Evolutionary conservation across 2,888 invertebrate genomes (phyloP).

Genomic region (Philonicus albiceps): DNA sequence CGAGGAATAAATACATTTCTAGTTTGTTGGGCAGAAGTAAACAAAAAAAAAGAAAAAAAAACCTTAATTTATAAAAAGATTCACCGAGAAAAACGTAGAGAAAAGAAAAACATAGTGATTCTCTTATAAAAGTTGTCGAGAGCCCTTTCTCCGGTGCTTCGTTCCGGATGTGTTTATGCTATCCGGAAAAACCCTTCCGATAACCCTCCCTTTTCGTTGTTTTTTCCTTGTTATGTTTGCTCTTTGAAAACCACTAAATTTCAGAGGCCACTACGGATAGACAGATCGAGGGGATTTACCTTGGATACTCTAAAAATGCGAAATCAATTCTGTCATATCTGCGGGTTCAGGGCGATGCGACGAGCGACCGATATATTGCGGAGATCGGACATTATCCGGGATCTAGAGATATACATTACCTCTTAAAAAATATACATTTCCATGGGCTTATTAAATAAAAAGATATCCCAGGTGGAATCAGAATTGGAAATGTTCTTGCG

Average conservation of each 20-base stretch:
- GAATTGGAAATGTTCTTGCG: conserved; percentile 20
- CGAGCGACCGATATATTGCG: not conserved
- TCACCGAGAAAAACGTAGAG: not conserved
- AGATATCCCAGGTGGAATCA: not conserved
- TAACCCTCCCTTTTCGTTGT: not conserved
- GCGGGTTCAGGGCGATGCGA: not conserved
- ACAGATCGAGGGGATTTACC: not conserved
- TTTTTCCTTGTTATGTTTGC: not conserved
- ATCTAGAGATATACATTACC: not conserved
- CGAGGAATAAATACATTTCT: not conserved
- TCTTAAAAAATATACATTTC: conserved; percentile 7
- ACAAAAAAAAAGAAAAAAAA: not conserved
- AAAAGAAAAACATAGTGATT: not conserved
- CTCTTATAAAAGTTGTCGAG: not conserved
- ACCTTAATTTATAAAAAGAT: not conserved
- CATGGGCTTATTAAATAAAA: conserved; percentile 4
- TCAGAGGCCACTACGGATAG: not conserved
- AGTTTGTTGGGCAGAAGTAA: not conserved
- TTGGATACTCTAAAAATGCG: not conserved
- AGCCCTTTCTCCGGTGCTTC: not conserved
- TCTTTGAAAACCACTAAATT: not conserved
- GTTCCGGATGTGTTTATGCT: not conserved
- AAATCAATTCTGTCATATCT: not conserved
- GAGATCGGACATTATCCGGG: not conserved
- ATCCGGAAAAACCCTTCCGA: not conserved